Conservation (phyloP, 1,140 invertebrate species). For the Drosophila athabasca region DNA sequence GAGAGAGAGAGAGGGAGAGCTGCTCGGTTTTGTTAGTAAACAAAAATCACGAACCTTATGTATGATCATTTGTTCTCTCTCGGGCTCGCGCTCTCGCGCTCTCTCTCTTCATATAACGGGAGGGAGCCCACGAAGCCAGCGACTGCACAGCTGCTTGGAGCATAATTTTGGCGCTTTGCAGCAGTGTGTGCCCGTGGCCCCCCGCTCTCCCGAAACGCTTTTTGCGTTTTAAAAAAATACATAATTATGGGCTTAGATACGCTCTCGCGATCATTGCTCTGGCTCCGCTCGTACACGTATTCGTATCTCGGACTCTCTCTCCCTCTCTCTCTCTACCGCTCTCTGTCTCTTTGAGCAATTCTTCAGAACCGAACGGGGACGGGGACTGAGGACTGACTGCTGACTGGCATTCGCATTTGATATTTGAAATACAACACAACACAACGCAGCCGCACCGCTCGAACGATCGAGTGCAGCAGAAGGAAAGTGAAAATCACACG, state of each 20-base stretch:
- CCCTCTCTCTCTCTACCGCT: background rate
- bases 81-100: background rate
- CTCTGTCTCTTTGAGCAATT: background rate
- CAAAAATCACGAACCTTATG: constrained; percentile 71
- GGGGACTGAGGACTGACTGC: constrained; percentile 41
- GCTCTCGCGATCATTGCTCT: constrained; percentile 38
- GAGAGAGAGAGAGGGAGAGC: constrained; percentile 17
- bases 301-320: background rate
- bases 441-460: constrained; percentile 38
- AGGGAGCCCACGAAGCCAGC: constrained; percentile 1
- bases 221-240: constrained; percentile 82
- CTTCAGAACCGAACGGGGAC: background rate
- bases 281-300: background rate
- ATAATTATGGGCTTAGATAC: constrained; percentile 79
- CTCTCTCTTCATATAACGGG: no score
- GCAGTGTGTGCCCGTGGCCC: constrained; percentile 40
- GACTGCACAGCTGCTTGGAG: constrained; percentile 60
- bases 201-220: constrained; percentile 18
- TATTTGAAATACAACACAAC: constrained; percentile 75
- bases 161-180: constrained; percentile 64
- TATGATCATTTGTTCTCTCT: constrained; percentile 53
- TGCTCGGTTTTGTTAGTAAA: constrained; percentile 67
- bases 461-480: constrained; percentile 52
- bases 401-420: constrained; percentile 72
- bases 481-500: constrained; percentile 63